Base-by-base conservation (phyloP, 53 echinoderm and acorn worm species). In the Actinopyga echinites region DNA sequence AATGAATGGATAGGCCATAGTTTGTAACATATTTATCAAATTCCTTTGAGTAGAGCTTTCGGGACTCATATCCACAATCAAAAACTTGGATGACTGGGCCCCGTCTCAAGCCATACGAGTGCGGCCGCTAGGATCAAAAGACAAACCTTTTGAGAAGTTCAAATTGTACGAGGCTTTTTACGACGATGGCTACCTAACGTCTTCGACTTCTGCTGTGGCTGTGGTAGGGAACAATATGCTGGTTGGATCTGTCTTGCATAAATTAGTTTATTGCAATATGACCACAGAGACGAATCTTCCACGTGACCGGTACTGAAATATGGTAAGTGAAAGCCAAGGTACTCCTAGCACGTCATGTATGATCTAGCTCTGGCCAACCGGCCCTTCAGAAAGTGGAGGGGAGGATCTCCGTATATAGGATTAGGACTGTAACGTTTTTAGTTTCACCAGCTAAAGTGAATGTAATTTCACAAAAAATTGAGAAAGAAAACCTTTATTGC, bases 211-310 rank as follows among this genome's bases (percentile, higher is more conserved):
- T 22, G 11, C 29, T 32, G 69, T n/a, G 1, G 69, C n/a, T 37
- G 15, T 9, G 9, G 6, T 30, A 15, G 38, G 38, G 8, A 15
- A 37, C 23, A 28, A 37, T 17, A 15, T 69, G 9, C 21, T 69
- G 69, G 33, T 69, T 0, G 69, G 69, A 20, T 69, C 69, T 37
- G 30, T 69, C 5, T 1, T 69, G n/a, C 69, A 69, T 13, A 69
- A 69, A 36, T 69, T 69, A 36, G 69, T 37, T 15, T 69, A 17
- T 33, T 69, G 69, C 21, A 34, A 69, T 32, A 69, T 69, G 62
- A 62, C 19, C n/a, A 62, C 62, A 9, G 62, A 62, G 13, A 62
- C 62, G 26, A 62, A 0, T 8, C 26, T 62, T 6, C 30, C 62
- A 62, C 26, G 62, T 29, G 26, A 62, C 8, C 26, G 11, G 28